Evolutionary conservation across 1,140 invertebrate genomes (phyloP), one percentile per base, ranked within the genome.

Genomic region (Diabrotica undecimpunctata): DNA sequence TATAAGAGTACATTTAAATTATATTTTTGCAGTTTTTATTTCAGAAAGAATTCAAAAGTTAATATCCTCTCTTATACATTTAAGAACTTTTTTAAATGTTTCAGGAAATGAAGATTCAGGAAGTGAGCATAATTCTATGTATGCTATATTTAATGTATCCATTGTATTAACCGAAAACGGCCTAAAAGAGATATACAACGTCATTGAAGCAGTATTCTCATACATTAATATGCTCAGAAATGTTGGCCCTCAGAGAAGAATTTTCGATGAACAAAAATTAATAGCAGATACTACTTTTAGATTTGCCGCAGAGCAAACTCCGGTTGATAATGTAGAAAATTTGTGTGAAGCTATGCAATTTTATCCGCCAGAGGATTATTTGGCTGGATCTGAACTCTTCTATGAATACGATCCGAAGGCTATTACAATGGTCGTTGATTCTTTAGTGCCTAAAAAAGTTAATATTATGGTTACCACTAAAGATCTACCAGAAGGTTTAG

Each of bases 151-250:
- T 76, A 86, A 81, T 25, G 79, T 96, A 2, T 86, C 84, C 66
- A 82, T 96, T 11, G 83, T 87, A 35, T 80, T 97, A 5, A 95
- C 93, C 0, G 87, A 92, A 61, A 85, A 91, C 67, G 94, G 95
- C 12, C 82, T 90, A 25, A 77, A 86, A 51, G 85, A 93, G 68
- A 74, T 92, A 10, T 81, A 86, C 53, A 82, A 92, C 68, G 84
- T 94, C 4, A 77, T 94, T 0, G 81, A 84, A 12, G 80, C 87
- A 10, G 82, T 88, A 7, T 94, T 91, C 79, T 82, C 87, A 10
- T 94, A 91, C 68, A 81, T 95, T 0, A 88, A 88, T 69, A 83
- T 94, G 74, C 70, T 95, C 46, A 81, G 81, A 54, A 75, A 79
- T 65, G 77, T 81, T 54, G 86, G 86, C 7, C 85, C 89, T 0